Evolutionary conservation across 30 jellyfish, hydroid and myxozoan genomes (phyloP).

Genomic region (Haliclystus octoradiatus): DNA sequence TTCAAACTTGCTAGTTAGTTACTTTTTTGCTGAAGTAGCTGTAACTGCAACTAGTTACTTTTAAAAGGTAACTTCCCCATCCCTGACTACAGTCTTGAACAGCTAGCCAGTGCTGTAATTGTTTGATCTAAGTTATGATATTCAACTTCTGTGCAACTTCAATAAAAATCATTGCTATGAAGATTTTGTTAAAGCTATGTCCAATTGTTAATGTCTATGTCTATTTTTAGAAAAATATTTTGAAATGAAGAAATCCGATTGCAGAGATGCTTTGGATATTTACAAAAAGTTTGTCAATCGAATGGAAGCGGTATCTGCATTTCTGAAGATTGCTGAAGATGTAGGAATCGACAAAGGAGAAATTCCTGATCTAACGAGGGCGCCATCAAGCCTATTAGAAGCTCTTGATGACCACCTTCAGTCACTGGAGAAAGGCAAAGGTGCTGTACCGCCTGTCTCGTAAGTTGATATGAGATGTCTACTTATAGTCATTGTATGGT

Average conservation of each 20-base stretch:
- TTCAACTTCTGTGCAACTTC: too few relatives aligned
- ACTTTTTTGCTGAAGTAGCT: too few relatives aligned
- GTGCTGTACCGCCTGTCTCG: slow-evolving; percentile 65
- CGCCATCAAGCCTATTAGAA: slow-evolving; percentile 71
- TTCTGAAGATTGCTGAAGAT: slow-evolving; percentile 81
- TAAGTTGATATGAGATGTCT: slow-evolving; percentile 7
- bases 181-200: too few relatives aligned
- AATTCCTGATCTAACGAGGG: slow-evolving; percentile 90
- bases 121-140: too few relatives aligned
- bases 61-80: too few relatives aligned
- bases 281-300: slow-evolving; percentile 76
- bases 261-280: slow-evolving; percentile 71
- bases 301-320: slow-evolving; percentile 91
- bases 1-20: too few relatives aligned
- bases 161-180: too few relatives aligned
- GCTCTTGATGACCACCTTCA: slow-evolving; percentile 72
- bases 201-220: not conserved
- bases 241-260: slow-evolving; percentile 83
- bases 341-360: slow-evolving; percentile 96
- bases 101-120: too few relatives aligned
- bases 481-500: too few relatives aligned
- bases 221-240: slow-evolving; percentile 61
- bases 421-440: slow-evolving; percentile 83
- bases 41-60: too few relatives aligned
- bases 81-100: too few relatives aligned